Evolutionary conservation across 2,113 vertebrate species (phyloP).

Genomic region (Xyrauchen texanus): DNA sequence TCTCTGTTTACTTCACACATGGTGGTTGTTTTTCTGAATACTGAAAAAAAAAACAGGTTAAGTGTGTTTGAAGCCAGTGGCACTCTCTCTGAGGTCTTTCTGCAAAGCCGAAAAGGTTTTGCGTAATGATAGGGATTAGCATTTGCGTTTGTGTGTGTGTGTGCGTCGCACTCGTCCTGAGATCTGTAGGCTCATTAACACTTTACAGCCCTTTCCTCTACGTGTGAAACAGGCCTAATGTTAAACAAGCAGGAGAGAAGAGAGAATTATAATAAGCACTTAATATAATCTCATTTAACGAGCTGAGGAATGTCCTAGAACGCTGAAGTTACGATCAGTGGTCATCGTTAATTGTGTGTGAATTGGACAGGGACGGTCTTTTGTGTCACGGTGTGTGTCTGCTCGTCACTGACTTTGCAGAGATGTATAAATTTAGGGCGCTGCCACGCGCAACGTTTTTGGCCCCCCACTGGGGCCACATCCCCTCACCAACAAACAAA

Average conservation of each 20-base stretch:
- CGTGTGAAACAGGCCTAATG: slow-evolving; percentile 53
- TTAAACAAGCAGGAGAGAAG: slow-evolving; percentile 46
- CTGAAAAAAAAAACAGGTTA: slow-evolving; percentile 21
- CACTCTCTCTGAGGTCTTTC: slow-evolving; percentile 28
- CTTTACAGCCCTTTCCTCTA: slow-evolving; percentile 36
- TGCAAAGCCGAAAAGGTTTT: slow-evolving; percentile 16
- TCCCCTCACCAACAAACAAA: slow-evolving; percentile 73
- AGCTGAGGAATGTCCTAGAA: neutral
- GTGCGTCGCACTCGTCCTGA: slow-evolving; percentile 17
- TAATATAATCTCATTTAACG: slow-evolving; percentile 40
- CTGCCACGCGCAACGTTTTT: slow-evolving; percentile 61
- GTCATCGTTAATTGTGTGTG: neutral
- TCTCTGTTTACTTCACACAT: slow-evolving; percentile 48
- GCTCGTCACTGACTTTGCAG: neutral
- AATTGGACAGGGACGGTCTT: too few relatives aligned
- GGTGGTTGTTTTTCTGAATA: slow-evolving; percentile 13
- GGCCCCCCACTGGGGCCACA: slow-evolving; percentile 76
- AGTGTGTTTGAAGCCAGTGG: slow-evolving; percentile 24
- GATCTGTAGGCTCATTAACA: slow-evolving; percentile 52
- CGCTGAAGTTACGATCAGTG: neutral
- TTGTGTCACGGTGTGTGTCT: neutral
- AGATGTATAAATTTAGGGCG: slow-evolving; percentile 74
- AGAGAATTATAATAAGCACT: slow-evolving; percentile 45
- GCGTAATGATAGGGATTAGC: slow-evolving; percentile 32
- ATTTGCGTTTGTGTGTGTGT: slow-evolving; percentile 8